Evolutionary conservation across 2,113 vertebrate genomes (phyloP).

Genomic region (Galemys pyrenaicus): DNA sequence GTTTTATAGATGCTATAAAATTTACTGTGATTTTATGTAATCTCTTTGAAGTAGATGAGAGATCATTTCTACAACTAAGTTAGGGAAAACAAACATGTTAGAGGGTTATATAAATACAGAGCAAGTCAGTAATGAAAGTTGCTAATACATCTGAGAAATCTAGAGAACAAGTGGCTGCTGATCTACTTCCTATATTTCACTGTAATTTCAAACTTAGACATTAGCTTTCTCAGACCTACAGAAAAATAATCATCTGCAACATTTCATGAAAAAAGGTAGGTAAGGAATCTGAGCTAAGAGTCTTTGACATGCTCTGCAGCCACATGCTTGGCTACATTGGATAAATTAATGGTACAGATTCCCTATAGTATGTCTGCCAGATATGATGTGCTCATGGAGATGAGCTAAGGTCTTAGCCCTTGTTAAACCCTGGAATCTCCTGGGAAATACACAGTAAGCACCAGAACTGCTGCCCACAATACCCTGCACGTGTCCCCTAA

Average conservation of each 20-base stretch:
- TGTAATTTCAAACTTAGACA: background rate
- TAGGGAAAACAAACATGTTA: background rate
- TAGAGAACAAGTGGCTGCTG: background rate
- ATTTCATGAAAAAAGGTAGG: background rate
- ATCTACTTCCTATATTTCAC: background rate
- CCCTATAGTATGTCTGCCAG: background rate
- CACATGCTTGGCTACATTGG: background rate
- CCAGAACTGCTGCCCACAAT: background rate
- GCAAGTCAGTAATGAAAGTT: background rate
- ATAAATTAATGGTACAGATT: background rate
- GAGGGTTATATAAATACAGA: background rate
- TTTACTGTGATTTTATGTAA: background rate
- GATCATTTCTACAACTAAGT: background rate
- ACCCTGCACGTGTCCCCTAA: background rate
- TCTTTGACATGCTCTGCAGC: background rate
- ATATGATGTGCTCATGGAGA: background rate
- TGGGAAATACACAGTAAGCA: background rate
- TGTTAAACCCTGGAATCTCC: background rate
- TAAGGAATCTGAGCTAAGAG: background rate
- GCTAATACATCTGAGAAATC: background rate
- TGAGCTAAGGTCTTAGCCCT: background rate
- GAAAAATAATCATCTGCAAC: background rate
- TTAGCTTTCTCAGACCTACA: slow-evolving; percentile 22
- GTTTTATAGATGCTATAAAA: slow-evolving; percentile 29
- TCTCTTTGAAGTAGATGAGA: slow-evolving; percentile 42